Evolutionary conservation across 2,113 vertebrate species (phyloP).

Genomic region (Rhea americana): DNA sequence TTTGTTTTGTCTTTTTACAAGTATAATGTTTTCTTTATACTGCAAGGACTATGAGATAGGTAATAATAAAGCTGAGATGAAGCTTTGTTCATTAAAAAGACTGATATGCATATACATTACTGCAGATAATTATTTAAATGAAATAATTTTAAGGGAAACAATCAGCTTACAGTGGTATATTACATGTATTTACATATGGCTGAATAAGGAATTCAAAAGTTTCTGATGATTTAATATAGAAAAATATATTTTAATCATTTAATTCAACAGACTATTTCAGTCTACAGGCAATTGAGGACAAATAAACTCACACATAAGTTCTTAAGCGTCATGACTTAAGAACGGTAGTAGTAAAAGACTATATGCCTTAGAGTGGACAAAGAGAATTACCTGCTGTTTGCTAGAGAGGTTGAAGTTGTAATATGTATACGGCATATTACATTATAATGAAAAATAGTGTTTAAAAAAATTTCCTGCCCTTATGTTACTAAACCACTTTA

Average conservation of each 20-base stretch:
- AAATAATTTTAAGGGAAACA: neutral
- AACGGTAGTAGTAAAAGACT: neutral
- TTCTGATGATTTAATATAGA: neutral
- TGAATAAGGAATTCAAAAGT: neutral
- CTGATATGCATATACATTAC: neutral
- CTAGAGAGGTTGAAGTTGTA: neutral
- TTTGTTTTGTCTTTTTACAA: neutral
- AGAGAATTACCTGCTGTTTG: neutral
- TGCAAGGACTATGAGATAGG: neutral
- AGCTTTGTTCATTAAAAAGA: neutral
- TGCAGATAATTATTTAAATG: neutral
- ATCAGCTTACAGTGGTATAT: neutral
- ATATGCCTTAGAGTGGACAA: neutral
- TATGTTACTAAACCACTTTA: neutral
- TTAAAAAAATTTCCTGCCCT: neutral
- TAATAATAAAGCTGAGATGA: neutral
- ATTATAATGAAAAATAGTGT: neutral
- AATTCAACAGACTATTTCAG: neutral
- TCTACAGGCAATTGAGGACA: neutral
- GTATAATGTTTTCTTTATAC: neutral
- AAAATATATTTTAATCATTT: neutral
- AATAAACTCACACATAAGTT: neutral
- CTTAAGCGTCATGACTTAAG: neutral
- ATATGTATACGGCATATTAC: neutral
- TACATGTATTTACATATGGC: neutral